Conservation (phyloP, 2,113 vertebrate genomes). For the Bujurquina vittata region DNA sequence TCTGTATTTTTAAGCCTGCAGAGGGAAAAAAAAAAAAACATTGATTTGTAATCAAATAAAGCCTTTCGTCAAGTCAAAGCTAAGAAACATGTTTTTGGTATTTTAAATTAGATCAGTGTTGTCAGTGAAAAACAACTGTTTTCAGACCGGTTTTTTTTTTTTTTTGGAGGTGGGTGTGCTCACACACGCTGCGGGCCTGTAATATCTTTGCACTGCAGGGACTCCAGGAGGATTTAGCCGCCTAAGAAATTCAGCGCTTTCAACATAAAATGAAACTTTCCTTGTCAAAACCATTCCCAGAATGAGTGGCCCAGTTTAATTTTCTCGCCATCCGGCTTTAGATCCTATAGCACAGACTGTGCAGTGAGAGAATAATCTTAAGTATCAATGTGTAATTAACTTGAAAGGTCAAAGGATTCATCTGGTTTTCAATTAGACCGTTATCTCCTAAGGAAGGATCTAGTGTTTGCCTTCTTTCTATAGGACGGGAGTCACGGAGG, state of each 20-base stretch:
- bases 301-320: constrained; percentile 23
- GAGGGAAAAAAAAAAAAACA: accelerated
- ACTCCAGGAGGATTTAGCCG: constrained; percentile 15
- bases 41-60: background rate
- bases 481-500: constrained; percentile 27
- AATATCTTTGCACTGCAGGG: background rate
- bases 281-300: constrained; percentile 5
- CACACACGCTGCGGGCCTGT: background rate
- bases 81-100: background rate
- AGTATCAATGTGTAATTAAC: constrained; percentile 62
- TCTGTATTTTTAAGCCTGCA: background rate
- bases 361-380: constrained; percentile 45
- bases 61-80: accelerated
- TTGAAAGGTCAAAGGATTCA: constrained; percentile 61
- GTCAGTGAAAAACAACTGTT: background rate
- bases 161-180: background rate
- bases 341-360: background rate
- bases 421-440: constrained; percentile 63
- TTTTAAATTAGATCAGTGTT: background rate
- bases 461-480: constrained; percentile 37
- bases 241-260: constrained; percentile 14
- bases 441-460: constrained; percentile 47
- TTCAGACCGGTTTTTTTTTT: too few relatives aligned
- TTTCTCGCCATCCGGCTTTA: constrained; percentile 24
- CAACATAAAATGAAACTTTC: constrained; percentile 22